A percentile compares a stretch with the other conserved stretches of the same genome.
Evolutionary conservation across 1,140 invertebrate species (phyloP).

Genomic region (Luehdorfia chinensis): DNA sequence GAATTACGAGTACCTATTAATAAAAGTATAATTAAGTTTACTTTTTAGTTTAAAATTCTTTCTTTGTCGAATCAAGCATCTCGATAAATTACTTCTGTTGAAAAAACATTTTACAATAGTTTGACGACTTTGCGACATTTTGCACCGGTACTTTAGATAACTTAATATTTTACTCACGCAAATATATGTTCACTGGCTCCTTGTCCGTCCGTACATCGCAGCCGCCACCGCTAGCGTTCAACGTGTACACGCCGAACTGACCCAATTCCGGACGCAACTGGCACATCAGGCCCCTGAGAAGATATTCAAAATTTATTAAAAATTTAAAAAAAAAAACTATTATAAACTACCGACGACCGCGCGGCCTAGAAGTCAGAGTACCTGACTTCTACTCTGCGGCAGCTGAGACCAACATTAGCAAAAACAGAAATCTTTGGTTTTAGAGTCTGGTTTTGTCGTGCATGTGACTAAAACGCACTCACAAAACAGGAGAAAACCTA

Average conservation of each 20-base stretch:
- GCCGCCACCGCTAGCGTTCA: constrained; percentile 74
- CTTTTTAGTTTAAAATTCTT: too few relatives aligned
- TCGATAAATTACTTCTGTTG: too few relatives aligned
- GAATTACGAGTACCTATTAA: too few relatives aligned
- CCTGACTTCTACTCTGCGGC: not conserved
- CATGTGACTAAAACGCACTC: not conserved
- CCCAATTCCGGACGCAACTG: constrained; percentile 79
- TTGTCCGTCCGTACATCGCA: constrained; percentile 78
- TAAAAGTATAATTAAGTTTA: too few relatives aligned
- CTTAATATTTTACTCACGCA: constrained; percentile 85
- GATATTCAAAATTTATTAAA: constrained; percentile 1
- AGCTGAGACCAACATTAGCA: too few relatives aligned
- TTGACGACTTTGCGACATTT: too few relatives aligned
- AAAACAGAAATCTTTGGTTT: too few relatives aligned
- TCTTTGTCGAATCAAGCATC: too few relatives aligned
- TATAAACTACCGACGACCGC: too few relatives aligned
- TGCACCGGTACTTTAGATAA: too few relatives aligned
- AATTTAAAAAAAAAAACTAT: not conserved
- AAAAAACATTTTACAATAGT: too few relatives aligned
- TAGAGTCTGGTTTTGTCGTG: not conserved
- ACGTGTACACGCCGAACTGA: constrained; percentile 86
- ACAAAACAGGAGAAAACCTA: too few relatives aligned
- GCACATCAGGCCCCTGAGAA: constrained; percentile 68
- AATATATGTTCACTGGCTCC: constrained; percentile 84
- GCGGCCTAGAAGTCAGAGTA: not conserved